Conservation (phyloP, 2,888 invertebrate species). For the Trilocha varians region DNA sequence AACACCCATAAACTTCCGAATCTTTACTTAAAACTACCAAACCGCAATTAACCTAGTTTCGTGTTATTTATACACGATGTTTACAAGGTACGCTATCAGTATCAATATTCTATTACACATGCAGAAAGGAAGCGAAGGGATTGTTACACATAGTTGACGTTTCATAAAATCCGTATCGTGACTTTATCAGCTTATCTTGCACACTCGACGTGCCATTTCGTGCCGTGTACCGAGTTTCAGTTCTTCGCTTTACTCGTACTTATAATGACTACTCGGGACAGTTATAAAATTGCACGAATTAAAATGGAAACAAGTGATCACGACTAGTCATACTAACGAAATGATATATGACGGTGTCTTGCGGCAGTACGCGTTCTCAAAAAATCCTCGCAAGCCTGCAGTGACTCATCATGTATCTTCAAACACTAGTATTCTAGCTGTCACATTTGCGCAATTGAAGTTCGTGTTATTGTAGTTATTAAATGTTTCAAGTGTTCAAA, state of each 20-base stretch:
- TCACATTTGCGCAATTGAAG: not conserved
- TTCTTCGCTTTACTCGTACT: conserved; percentile 31
- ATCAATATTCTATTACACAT: not conserved
- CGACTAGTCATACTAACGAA: not conserved
- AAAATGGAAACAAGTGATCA: not conserved
- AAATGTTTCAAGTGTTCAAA: not conserved
- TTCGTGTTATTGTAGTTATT: not conserved
- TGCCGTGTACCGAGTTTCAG: conserved; percentile 44
- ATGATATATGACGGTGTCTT: not conserved
- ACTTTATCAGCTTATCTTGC: conserved; percentile 67
- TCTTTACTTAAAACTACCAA: not conserved
- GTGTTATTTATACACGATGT: not conserved
- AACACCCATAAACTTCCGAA: too few relatives aligned
- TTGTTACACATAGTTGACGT: not conserved
- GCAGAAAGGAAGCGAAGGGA: not conserved
- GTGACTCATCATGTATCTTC: not conserved
- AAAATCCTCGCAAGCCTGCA: not conserved
- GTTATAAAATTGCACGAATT: not conserved
- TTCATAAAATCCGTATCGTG: conserved; percentile 45
- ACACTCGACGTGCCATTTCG: conserved; percentile 57
- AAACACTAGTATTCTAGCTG: not conserved
- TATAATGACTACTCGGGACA: not conserved
- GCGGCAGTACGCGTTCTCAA: not conserved
- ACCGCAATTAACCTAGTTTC: not conserved
- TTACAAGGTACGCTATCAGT: not conserved